Conservation (phyloP, 2,888 invertebrate genomes). For the Meandrusa payeni region DNA sequence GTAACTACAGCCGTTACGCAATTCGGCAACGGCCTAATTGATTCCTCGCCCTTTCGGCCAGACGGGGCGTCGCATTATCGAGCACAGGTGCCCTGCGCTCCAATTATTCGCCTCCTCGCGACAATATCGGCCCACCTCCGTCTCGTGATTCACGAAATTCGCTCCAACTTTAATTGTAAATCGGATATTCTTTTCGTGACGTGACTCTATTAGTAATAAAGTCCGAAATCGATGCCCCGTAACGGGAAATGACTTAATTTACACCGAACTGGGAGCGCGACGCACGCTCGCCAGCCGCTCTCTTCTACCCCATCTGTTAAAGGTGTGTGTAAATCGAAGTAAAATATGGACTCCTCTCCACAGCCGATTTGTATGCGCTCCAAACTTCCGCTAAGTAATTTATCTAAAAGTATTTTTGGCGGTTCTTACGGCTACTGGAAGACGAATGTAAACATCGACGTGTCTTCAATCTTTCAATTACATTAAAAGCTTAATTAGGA, state of each 20-base stretch:
- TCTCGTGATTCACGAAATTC: slow-evolving; percentile 56
- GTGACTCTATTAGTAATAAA: slow-evolving; percentile 69
- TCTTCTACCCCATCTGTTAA: slow-evolving; percentile 40
- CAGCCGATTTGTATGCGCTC: slow-evolving; percentile 70
- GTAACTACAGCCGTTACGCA: slow-evolving; percentile 76
- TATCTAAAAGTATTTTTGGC: slow-evolving; percentile 73
- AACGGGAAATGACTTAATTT: slow-evolving; percentile 69
- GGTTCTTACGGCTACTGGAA: slow-evolving; percentile 36
- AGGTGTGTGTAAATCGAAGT: slow-evolving; percentile 69
- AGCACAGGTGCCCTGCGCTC: slow-evolving; percentile 71
- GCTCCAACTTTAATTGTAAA: slow-evolving; percentile 69
- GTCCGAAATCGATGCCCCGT: slow-evolving; percentile 51
- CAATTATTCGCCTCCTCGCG: slow-evolving; percentile 66
- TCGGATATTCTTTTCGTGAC: slow-evolving; percentile 69
- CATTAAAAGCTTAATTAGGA: slow-evolving; percentile 79
- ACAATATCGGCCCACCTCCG: slow-evolving; percentile 61
- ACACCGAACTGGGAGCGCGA: slow-evolving; percentile 47
- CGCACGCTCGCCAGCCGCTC: slow-evolving; percentile 44
- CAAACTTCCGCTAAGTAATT: slow-evolving; percentile 68
- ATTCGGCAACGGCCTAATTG: slow-evolving; percentile 77
- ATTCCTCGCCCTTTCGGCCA: slow-evolving; percentile 76
- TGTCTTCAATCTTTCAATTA: slow-evolving; percentile 74
- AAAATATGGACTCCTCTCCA: slow-evolving; percentile 70
- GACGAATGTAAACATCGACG: slow-evolving; percentile 57
- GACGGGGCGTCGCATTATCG: slow-evolving; percentile 76